Evolutionary conservation across 2,888 invertebrate species (phyloP).

Genomic region (Leucoma salicis): DNA sequence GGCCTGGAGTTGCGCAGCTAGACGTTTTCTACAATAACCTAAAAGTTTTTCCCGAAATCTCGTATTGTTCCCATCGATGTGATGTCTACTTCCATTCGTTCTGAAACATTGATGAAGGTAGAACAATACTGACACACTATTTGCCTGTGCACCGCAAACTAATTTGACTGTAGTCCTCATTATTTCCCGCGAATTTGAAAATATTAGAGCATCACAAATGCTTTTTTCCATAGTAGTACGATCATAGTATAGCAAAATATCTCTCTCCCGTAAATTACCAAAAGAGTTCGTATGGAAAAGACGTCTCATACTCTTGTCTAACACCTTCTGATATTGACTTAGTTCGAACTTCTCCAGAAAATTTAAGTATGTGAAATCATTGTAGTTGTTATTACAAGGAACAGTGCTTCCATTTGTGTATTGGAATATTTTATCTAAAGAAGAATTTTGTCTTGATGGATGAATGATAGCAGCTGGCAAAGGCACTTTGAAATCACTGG

Average conservation of each 20-base stretch:
- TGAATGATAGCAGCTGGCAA: conserved; percentile 54
- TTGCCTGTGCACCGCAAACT: conserved; percentile 61
- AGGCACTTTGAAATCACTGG: conserved; percentile 57
- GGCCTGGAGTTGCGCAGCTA: conserved; percentile 53
- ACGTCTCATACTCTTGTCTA: conserved; percentile 55
- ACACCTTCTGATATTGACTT: conserved; percentile 60
- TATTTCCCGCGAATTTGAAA: conserved; percentile 60
- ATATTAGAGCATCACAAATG: conserved; percentile 56
- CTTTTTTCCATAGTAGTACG: conserved; percentile 67
- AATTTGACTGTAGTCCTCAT: conserved; percentile 65
- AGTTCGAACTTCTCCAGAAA: conserved; percentile 65
- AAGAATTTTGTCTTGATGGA: conserved; percentile 36
- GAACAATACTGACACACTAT: conserved; percentile 65
- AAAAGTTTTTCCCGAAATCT: conserved; percentile 65
- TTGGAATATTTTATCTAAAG: conserved; percentile 62
- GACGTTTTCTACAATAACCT: conserved; percentile 58
- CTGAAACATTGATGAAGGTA: conserved; percentile 71
- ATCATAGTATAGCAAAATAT: conserved; percentile 56
- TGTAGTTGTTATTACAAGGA: conserved; percentile 48
- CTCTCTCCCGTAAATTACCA: conserved; percentile 33
- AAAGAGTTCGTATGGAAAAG: conserved; percentile 50
- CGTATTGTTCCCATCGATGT: conserved; percentile 62
- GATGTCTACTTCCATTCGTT: conserved; percentile 55
- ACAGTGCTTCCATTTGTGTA: conserved; percentile 54
- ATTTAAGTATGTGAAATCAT: conserved; percentile 61